These are phyloP conservation scores for Pterois miles DNA, from an alignment of 2,797 vertebrate genomes.

Conservation along the genomic window DNA sequence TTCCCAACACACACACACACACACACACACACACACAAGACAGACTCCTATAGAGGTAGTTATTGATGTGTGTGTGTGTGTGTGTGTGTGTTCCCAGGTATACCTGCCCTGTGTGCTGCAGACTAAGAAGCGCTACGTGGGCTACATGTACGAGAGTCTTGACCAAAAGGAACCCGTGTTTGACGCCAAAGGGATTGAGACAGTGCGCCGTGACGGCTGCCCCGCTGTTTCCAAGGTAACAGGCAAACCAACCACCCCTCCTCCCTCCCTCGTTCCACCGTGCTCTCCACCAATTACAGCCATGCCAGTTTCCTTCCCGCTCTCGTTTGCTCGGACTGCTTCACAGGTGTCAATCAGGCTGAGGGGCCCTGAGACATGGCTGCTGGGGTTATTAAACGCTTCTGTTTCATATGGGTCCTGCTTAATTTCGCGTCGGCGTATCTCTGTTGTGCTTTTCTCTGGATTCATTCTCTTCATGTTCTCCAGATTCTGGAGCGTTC, in stretches of 20 bases:
- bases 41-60: too few species aligned
- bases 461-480: background rate
- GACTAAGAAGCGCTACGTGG: slow-evolving; percentile 98
- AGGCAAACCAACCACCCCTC: slow-evolving; percentile 10
- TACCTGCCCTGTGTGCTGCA: slow-evolving; percentile 97
- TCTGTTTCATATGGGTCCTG: background rate
- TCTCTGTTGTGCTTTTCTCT: background rate
- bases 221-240: slow-evolving; percentile 98
- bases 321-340: background rate
- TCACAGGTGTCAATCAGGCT: slow-evolving; percentile 6
- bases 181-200: slow-evolving; percentile 98
- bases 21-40: background rate
- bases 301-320: slow-evolving; percentile 2
- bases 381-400: background rate
- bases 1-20: background rate
- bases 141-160: slow-evolving; percentile 97
- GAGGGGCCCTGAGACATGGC: background rate
- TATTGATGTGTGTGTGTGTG: slow-evolving; percentile 19
- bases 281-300: slow-evolving; percentile 31
- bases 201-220: slow-evolving; percentile 94
- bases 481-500: slow-evolving; percentile 95
- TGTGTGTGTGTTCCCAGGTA: slow-evolving; percentile 43
- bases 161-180: slow-evolving; percentile 96
- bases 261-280: background rate
- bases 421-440: background rate